A percentile compares a stretch with the other conserved stretches of the same genome.
Evolutionary conservation across 2,888 invertebrate species (phyloP).

Genomic region (Nezara viridula): DNA sequence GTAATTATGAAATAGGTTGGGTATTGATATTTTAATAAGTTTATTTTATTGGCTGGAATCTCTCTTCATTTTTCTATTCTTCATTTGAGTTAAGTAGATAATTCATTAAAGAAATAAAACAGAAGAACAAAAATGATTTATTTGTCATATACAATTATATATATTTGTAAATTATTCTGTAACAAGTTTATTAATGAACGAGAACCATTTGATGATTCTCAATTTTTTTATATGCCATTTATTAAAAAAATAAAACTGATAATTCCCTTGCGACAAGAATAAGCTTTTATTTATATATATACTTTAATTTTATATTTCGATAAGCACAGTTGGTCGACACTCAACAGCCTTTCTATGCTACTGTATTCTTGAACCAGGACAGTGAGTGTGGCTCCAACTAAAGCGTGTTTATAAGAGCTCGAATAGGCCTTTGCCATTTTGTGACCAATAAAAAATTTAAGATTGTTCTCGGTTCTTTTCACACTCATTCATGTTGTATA

Average conservation of each 20-base stretch:
- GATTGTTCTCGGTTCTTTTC: constrained; percentile 47
- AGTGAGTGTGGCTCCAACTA: constrained; percentile 53
- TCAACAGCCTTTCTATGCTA: constrained; percentile 48
- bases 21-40: not conserved
- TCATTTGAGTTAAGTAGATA: not conserved
- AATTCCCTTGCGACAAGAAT: constrained; percentile 55
- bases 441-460: constrained; percentile 54
- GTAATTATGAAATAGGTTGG: not conserved
- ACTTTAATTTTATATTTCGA: constrained; percentile 41
- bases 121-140: constrained; percentile 50
- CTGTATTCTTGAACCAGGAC: constrained; percentile 51
- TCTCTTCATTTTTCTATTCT: not conserved
- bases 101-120: constrained; percentile 13
- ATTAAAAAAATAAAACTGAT: constrained; percentile 59
- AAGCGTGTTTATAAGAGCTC: constrained; percentile 55
- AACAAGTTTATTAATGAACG: constrained; percentile 52
- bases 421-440: constrained; percentile 55
- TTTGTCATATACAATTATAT: constrained; percentile 48
- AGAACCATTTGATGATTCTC: constrained; percentile 51
- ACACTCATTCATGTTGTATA: constrained; percentile 45
- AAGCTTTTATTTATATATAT: constrained; percentile 57
- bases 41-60: not conserved
- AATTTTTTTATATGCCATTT: constrained; percentile 55
- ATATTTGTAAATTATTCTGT: constrained; percentile 55
- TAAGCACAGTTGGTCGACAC: constrained; percentile 55